Conservation (phyloP, 2,888 invertebrate genomes). For the Metalampra italica region DNA sequence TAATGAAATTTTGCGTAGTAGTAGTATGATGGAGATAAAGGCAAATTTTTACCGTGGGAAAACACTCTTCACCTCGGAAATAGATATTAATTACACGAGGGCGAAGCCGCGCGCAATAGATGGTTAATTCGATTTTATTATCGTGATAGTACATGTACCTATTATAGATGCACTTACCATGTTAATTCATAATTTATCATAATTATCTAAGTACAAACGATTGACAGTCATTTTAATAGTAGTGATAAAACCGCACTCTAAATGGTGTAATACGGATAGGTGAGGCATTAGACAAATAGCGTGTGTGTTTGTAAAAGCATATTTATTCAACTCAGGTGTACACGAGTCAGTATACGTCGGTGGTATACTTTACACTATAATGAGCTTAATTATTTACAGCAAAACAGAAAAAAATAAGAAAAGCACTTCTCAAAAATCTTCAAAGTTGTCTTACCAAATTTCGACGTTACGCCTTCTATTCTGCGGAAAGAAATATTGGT, state of each 20-base stretch:
- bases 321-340: constrained; percentile 53
- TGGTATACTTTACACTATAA: constrained; percentile 36
- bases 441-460: constrained; percentile 33
- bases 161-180: too few relatives aligned
- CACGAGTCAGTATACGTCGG: constrained; percentile 40
- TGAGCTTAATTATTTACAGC: constrained; percentile 35
- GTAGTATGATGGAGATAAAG: too few relatives aligned
- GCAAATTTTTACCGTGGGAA: too few relatives aligned
- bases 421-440: constrained; percentile 26
- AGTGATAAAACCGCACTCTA: constrained; percentile 12
- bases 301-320: constrained; percentile 46
- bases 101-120: too few relatives aligned
- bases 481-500: constrained; percentile 20
- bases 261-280: constrained; percentile 35
- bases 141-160: too few relatives aligned
- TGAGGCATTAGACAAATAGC: constrained; percentile 56
- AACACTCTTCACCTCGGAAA: too few relatives aligned
- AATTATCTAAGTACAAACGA: too few relatives aligned
- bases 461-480: constrained; percentile 15
- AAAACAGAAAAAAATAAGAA: constrained; percentile 11
- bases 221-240: not conserved
- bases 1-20: too few relatives aligned
- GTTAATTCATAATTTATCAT: too few relatives aligned
- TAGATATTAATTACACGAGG: too few relatives aligned
- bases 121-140: too few relatives aligned